Evolutionary conservation across 2,888 invertebrate species (phyloP).

Genomic region (Hydrotaea cyrtoneurina): DNA sequence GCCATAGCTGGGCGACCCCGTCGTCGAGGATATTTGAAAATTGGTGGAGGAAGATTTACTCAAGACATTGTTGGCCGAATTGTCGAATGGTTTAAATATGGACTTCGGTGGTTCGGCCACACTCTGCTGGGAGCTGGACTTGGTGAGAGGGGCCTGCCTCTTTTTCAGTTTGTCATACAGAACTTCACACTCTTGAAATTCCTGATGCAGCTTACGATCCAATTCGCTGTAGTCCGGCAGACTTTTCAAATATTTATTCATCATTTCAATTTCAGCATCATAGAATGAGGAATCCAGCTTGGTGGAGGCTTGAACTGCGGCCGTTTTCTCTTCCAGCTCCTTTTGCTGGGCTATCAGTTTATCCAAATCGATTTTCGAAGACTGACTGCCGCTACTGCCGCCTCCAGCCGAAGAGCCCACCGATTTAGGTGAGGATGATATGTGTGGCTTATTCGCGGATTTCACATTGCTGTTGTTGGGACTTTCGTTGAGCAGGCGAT

Average conservation of each 20-base stretch:
- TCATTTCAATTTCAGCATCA: conserved; percentile 81
- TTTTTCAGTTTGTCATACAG: conserved; percentile 79
- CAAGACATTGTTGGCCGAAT: conserved; percentile 62
- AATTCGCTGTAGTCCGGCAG: conserved; percentile 80
- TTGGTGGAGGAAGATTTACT: conserved; percentile 75
- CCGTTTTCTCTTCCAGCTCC: conserved; percentile 75
- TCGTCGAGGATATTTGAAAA: conserved; percentile 64
- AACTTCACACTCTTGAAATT: conserved; percentile 80
- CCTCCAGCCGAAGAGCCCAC: not conserved
- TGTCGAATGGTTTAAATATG: not conserved
- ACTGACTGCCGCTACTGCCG: not conserved
- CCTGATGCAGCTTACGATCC: conserved; percentile 79
- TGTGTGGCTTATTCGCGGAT: conserved; percentile 20
- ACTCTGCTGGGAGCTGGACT: conserved; percentile 79
- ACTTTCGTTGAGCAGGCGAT: conserved; percentile 68
- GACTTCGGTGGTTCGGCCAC: conserved; percentile 66
- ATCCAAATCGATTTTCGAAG: conserved; percentile 72
- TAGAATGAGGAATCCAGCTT: conserved; percentile 79
- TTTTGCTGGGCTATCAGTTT: conserved; percentile 76
- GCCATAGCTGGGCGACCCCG: conserved; percentile 46
- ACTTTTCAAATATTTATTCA: conserved; percentile 81
- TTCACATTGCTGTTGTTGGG: conserved; percentile 12
- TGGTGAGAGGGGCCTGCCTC: conserved; percentile 73
- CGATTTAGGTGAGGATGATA: conserved; percentile 38
- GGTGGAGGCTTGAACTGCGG: conserved; percentile 73